phyloP scores from a whole-genome alignment of 2,888 invertebrate species.

The Eupithecia subfuscata region DNA sequence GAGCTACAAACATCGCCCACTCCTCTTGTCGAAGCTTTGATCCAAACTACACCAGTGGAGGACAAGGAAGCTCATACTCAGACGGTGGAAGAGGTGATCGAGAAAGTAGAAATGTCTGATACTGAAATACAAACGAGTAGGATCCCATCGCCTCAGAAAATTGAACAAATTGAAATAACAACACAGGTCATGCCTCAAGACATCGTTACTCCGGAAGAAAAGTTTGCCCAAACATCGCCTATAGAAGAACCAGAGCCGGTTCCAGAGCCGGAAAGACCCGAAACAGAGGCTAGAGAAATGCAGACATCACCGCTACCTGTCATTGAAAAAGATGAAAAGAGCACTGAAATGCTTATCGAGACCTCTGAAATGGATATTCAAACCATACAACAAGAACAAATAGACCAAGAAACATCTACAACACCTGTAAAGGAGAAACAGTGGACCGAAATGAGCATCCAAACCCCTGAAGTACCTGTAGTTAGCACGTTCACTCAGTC shows the following conservation, averaged over 20 bases:
- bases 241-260: conserved; percentile 54
- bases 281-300: conserved; percentile 78
- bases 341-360: conserved; percentile 68
- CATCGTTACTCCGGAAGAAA: conserved; percentile 70
- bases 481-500: conserved; percentile 75
- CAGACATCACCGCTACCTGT: conserved; percentile 82
- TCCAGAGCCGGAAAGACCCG: conserved; percentile 55
- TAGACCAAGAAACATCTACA: conserved; percentile 73
- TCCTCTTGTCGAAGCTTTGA: conserved; percentile 74
- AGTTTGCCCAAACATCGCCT: conserved; percentile 79
- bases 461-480: conserved; percentile 71
- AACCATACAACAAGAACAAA: conserved; percentile 63
- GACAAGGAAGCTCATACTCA: conserved; percentile 73
- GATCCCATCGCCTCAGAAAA: conserved; percentile 65
- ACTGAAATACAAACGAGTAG: conserved; percentile 76
- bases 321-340: conserved; percentile 67
- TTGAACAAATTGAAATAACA: conserved; percentile 77
- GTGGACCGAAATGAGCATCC: conserved; percentile 67
- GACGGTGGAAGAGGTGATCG: conserved; percentile 70
- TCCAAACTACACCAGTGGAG: conserved; percentile 86
- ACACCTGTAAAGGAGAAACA: conserved; percentile 65
- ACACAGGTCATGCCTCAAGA: conserved; percentile 81
- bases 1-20: conserved; percentile 84
- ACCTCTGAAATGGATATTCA: conserved; percentile 74
- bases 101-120: conserved; percentile 70